A percentile compares a stretch with the other conserved stretches of the same genome.
Conservation (phyloP, 1,140 invertebrate species). For the Temnothorax nylanderi region DNA sequence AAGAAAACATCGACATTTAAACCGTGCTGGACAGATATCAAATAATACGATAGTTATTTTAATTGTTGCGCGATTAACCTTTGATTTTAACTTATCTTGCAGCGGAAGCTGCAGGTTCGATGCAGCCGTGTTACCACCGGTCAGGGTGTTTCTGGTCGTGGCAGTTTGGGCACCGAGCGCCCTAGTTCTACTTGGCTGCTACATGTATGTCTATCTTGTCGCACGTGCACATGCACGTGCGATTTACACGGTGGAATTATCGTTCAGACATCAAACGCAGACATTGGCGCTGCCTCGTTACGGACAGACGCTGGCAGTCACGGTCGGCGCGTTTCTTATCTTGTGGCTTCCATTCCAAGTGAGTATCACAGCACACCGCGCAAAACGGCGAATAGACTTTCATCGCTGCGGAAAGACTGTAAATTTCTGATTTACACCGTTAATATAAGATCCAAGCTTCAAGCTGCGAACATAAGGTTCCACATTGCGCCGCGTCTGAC, state of each 20-base stretch:
- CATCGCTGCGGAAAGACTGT: not conserved
- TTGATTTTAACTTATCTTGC: slow-evolving; percentile 71
- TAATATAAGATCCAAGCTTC: not conserved
- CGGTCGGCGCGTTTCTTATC: slow-evolving; percentile 88
- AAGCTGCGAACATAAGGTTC: not conserved
- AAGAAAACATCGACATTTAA: not conserved
- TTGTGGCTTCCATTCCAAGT: slow-evolving; percentile 89
- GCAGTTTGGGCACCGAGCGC: slow-evolving; percentile 87
- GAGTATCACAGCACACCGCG: slow-evolving; percentile 53
- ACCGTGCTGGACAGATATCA: not conserved
- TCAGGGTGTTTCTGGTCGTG: slow-evolving; percentile 86
- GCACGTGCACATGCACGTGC: slow-evolving; percentile 89
- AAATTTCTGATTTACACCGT: not conserved
- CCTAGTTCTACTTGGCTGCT: slow-evolving; percentile 87
- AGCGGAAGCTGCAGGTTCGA: slow-evolving; percentile 85
- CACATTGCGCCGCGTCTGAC: not conserved
- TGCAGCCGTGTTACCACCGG: slow-evolving; percentile 84
- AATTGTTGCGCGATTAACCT: not conserved
- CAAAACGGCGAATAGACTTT: not conserved
- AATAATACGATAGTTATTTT: not conserved
- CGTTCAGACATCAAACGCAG: slow-evolving; percentile 86
- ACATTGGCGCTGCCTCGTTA: slow-evolving; percentile 86
- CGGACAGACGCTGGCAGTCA: slow-evolving; percentile 88
- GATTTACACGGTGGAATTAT: slow-evolving; percentile 89
- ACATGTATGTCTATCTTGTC: slow-evolving; percentile 89